phyloP scores from a whole-genome alignment of 2,113 vertebrate genomes.

The Acanthochromis polyacanthus region DNA sequence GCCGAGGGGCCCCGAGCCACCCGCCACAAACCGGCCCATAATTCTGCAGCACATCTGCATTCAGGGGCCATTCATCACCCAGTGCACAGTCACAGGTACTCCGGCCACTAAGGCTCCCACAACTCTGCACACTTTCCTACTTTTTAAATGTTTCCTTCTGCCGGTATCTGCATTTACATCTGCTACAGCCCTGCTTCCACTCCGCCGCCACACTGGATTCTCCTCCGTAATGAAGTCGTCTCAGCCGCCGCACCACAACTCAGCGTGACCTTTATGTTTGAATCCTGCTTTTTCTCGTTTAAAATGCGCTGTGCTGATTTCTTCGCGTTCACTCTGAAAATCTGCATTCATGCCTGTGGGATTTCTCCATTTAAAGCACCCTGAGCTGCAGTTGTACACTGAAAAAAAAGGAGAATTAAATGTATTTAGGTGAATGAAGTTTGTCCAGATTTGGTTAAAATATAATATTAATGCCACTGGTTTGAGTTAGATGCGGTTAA shows the following conservation, averaged over 20 bases:
- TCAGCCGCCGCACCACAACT: not conserved
- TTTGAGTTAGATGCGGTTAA: too few relatives aligned
- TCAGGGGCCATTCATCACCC: constrained; percentile 63
- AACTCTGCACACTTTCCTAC: constrained; percentile 15
- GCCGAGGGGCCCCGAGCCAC: constrained; percentile 45
- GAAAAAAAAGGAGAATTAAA: too few relatives aligned
- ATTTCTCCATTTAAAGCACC: too few relatives aligned
- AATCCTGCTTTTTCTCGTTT: not conserved
- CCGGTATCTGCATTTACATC: constrained; percentile 31
- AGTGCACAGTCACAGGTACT: constrained; percentile 52
- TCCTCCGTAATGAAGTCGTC: constrained; percentile 13
- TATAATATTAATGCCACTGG: too few relatives aligned
- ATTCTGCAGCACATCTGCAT: constrained; percentile 64
- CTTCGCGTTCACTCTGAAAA: not conserved
- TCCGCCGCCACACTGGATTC: not conserved
- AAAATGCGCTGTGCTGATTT: not conserved
- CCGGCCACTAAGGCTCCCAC: constrained; percentile 11
- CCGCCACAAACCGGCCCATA: constrained; percentile 43
- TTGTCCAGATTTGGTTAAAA: too few relatives aligned
- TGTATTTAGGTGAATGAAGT: too few relatives aligned
- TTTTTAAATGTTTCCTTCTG: not conserved
- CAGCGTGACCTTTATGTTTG: constrained; percentile 7
- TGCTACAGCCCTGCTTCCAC: not conserved
- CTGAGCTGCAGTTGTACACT: too few relatives aligned
- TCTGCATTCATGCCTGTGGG: too few relatives aligned